Evolutionary conservation across 2,797 vertebrate genomes (phyloP), one percentile per base, ranked within the genome.

Genomic region (Perodicticus potto): DNA sequence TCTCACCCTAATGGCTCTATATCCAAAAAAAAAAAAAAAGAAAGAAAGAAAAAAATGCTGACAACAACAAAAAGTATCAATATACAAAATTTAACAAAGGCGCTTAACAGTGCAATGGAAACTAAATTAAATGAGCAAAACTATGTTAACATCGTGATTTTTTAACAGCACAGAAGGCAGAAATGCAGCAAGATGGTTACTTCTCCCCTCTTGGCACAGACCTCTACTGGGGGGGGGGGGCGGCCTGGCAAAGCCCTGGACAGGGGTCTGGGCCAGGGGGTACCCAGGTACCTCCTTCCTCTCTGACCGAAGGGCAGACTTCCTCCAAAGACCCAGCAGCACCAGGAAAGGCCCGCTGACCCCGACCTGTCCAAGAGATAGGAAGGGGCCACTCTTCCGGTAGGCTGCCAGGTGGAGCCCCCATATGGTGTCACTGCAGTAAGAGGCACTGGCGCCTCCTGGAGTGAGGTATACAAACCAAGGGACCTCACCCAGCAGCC

Each of bases 61-160:
- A 99, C 98, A 98, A 98, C 97, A 98, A 97, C 88, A 96, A 98
- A 96, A 98, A 98, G 97, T 97, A 98, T 91, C 98, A 97, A 98
- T 94, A 96, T 32, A 94, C 97, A 96, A 96, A 98, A 98, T 97
- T 97, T 97, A 98, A 97, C 98, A 97, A 97, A 82, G 34, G 97
- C 98, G 82, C 97, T 16, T 63, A 96, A 96, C 7, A 89, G 96
- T 7, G 88, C 94, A 87, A 97, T 70, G 95, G 97, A 97, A 97
- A 72, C 81, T 0, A 96, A 97, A 95, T 95, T 93, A 94, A 97
- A 97, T 0, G 96, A 96, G 96, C 94, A 77, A 93, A 97, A 78
- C 88, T 63, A 3, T 3, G 94, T 94, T 97, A 97, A 97, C 69
- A 87, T 69, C 74, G 95, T 20, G 87, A 88, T 80, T 82, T 84